These are phyloP conservation scores for Crax fasciolata DNA, from an alignment of 2,797 vertebrate species.

Conservation along the genomic window DNA sequence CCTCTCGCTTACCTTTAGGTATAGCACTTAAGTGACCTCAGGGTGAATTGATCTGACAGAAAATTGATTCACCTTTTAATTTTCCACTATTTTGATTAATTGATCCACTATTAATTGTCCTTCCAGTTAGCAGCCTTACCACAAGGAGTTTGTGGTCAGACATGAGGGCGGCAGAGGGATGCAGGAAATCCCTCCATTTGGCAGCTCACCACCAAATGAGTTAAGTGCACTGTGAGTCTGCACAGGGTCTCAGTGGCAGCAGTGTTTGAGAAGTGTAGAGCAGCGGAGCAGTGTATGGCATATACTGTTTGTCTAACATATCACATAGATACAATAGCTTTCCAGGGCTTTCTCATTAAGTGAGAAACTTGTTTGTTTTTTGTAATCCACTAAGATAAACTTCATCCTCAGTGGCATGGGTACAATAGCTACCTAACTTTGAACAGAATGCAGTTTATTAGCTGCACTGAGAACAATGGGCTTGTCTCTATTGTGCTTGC, in stretches of 20 bases:
- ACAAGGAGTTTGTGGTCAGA: background rate
- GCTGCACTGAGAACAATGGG: fast-evolving
- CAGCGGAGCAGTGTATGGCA: background rate
- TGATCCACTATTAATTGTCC: background rate
- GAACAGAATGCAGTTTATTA: background rate
- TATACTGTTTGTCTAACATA: background rate
- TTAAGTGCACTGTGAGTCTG: fast-evolving
- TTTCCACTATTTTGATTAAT: background rate
- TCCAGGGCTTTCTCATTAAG: background rate
- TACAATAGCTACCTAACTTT: background rate
- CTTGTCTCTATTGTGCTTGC: background rate
- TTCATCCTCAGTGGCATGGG: background rate
- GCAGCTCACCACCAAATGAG: background rate
- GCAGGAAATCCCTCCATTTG: background rate
- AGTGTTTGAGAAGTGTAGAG: background rate
- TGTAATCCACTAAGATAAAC: background rate
- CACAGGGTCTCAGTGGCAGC: background rate
- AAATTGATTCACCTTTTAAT: background rate
- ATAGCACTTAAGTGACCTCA: background rate
- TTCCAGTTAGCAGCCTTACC: background rate
- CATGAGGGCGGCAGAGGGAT: background rate
- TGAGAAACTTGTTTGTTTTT: background rate
- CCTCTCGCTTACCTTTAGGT: background rate
- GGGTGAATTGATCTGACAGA: background rate
- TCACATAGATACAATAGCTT: background rate